A percentile compares a stretch with the other conserved stretches of the same genome.
Conservation (phyloP, 2,888 invertebrate species). For the Frankliniella fusca region DNA sequence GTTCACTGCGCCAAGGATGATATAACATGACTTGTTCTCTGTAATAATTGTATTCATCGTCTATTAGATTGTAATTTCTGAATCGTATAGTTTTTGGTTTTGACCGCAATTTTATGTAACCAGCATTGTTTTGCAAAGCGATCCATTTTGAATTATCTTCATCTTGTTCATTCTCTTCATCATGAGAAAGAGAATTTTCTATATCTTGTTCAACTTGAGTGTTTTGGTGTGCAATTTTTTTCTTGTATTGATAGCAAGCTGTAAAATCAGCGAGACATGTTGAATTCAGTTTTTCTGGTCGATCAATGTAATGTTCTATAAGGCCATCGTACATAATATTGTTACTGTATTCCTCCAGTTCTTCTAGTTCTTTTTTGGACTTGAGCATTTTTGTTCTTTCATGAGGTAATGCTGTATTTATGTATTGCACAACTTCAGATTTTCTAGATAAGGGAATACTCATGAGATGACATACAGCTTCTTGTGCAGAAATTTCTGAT, state of each 20-base stretch:
- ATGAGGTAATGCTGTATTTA: background rate
- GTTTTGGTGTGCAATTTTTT: background rate
- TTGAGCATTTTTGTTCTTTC: background rate
- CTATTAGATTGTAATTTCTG: conserved; percentile 34
- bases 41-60: conserved; percentile 37
- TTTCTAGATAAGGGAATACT: conserved; percentile 32
- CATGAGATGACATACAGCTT: background rate
- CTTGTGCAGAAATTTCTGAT: background rate
- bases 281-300: conserved; percentile 39
- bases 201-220: background rate
- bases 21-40: conserved; percentile 40
- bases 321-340: conserved; percentile 35
- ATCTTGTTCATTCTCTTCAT: background rate
- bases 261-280: conserved; percentile 42
- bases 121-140: background rate
- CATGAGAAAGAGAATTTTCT: background rate
- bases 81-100: conserved; percentile 35
- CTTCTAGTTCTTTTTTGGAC: background rate
- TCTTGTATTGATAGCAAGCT: conserved; percentile 33
- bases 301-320: conserved; percentile 40
- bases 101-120: conserved; percentile 1
- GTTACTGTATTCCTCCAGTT: background rate
- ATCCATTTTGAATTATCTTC: background rate
- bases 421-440: background rate
- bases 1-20: conserved; percentile 40